Base-by-base conservation (phyloP, 2,888 invertebrate genomes). In the Sinelater perroti region DNA sequence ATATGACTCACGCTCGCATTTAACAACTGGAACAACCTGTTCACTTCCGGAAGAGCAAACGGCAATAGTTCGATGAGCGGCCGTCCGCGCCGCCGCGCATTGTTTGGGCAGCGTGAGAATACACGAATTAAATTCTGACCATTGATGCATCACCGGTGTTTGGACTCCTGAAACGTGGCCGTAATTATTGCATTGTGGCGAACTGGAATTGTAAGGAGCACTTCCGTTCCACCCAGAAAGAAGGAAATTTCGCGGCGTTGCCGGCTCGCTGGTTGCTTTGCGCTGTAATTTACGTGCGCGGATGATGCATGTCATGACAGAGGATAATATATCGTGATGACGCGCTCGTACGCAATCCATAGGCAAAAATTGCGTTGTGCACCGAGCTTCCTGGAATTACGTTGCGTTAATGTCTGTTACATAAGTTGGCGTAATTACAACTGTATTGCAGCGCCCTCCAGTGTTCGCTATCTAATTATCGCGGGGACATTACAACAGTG, bases 301-400 rank as follows among this genome's bases (percentile, higher is more conserved):
- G 24, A 40, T 24, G 24, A 40, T 40, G 26, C 40, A 40, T 40
- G 40, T 16, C 14, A 40, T 14, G 24, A 13, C 21, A 38, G 21
- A 38, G 21, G 10, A 40, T 40, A 40, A 10, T 6, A 40, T n/a
- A 35, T 35, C 18, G 42, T 50, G 40, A 40, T 51, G 51, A 42
- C 40, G 51, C 51, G 42, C 11, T 36, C 16, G 20, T 46, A 54
- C 54, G 54, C 46, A 54, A 46, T 54, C 26, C 35, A 38, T 54
- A 36, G 45, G 36, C 46, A 46, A 46, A 46, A 45, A 45, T 30
- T 54, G 54, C 45, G 45, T 53, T 54, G 24, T 24, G 16, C 14
- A n/a, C 36, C 30, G 13, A 54, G 36, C 35, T 54, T 54, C 54
- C 46, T 38, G 46, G 54, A 54, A 54, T 26, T 38, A 54, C 24